phyloP scores from a whole-genome alignment of 1,140 invertebrate genomes.

The Coptotermes formosanus region DNA sequence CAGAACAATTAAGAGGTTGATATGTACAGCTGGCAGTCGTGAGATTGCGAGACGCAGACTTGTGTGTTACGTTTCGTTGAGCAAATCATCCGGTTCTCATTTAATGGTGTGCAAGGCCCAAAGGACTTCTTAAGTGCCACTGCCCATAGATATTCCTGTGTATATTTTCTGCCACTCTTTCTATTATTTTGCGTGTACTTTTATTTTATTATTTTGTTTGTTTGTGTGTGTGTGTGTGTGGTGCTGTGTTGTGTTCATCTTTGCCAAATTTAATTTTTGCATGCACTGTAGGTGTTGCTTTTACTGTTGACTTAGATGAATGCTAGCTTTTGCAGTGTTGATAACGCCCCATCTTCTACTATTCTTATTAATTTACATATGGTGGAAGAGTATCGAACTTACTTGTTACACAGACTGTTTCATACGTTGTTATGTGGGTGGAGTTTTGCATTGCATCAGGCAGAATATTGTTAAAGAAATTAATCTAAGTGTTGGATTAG shows the following conservation, averaged over 20 bases:
- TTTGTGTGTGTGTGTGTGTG: not conserved
- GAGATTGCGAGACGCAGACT: not conserved
- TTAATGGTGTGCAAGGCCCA: not conserved
- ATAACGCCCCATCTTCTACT: constrained; percentile 11
- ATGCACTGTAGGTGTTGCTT: not conserved
- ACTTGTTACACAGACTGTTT: not conserved
- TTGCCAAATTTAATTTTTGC: not conserved
- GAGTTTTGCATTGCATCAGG: not conserved
- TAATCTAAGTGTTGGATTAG: not conserved
- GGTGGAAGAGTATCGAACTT: not conserved
- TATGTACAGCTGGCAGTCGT: not conserved
- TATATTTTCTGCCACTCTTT: not conserved
- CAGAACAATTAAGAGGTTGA: too few relatives aligned
- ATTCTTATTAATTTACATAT: not conserved
- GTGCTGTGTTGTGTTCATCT: not conserved
- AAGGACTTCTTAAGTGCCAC: not conserved
- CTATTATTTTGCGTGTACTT: not conserved
- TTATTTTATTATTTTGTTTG: not conserved
- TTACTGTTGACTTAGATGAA: not conserved
- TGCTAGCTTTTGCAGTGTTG: not conserved
- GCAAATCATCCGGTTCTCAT: not conserved
- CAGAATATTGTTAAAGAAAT: not conserved
- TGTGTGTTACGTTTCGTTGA: not conserved
- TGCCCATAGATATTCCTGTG: not conserved
- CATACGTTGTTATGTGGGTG: not conserved